Conservation (phyloP, 2,113 vertebrate genomes). For the Forbesichthys papilliferus region DNA sequence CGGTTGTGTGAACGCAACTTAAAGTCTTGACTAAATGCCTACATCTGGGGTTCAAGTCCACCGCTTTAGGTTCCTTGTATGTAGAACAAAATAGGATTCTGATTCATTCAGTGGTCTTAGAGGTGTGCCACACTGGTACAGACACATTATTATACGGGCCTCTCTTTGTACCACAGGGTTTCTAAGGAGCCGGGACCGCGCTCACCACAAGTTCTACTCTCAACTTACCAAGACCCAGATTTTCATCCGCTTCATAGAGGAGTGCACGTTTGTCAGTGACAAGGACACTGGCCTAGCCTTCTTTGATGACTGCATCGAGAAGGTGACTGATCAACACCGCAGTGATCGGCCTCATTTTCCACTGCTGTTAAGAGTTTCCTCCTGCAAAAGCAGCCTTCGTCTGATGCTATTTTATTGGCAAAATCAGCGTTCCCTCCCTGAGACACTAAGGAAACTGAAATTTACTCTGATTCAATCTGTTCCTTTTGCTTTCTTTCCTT, state of each 20-base stretch:
- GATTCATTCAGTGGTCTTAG: too few relatives aligned
- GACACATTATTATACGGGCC: too few relatives aligned
- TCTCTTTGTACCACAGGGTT: slow-evolving; percentile 79
- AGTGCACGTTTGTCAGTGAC: slow-evolving; percentile 98
- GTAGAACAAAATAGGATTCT: too few relatives aligned
- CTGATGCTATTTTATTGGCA: slow-evolving; percentile 36
- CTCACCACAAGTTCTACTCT: slow-evolving; percentile 94
- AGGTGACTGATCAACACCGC: slow-evolving; percentile 76
- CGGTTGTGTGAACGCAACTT: too few relatives aligned
- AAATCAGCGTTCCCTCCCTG: slow-evolving; percentile 35
- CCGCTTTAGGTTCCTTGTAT: too few relatives aligned
- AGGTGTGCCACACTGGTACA: too few relatives aligned
- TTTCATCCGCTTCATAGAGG: slow-evolving; percentile 98
- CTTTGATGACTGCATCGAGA: slow-evolving; percentile 98
- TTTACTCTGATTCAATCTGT: slow-evolving; percentile 74
- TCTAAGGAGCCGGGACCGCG: slow-evolving; percentile 93
- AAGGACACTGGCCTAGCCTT: slow-evolving; percentile 97
- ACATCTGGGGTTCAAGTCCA: too few relatives aligned
- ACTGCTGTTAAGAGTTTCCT: neutral
- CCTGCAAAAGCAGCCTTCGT: slow-evolving; percentile 6
- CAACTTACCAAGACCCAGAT: slow-evolving; percentile 95
- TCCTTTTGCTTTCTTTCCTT: slow-evolving; percentile 62
- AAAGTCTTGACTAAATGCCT: too few relatives aligned
- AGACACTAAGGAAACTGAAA: slow-evolving; percentile 49
- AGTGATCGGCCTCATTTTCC: neutral